A percentile compares a stretch with the other conserved stretches of the same genome.
phyloP scores from a whole-genome alignment of 2,797 vertebrate species.

The Helostoma temminkii region DNA sequence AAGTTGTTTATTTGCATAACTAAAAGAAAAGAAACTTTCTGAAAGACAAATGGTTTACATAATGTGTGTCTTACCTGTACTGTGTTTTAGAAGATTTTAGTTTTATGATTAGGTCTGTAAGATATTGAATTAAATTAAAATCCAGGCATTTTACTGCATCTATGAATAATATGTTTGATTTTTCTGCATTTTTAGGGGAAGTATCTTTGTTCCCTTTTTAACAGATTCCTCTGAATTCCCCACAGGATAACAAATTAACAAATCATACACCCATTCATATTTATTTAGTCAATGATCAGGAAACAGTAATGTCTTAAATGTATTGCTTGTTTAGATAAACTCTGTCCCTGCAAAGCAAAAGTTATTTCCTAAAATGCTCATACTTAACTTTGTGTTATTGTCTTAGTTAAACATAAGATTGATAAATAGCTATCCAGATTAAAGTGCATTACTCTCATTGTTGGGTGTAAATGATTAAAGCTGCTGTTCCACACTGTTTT shows the following conservation, averaged over 20 bases:
- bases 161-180: slow-evolving; percentile 1
- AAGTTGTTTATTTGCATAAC: not conserved
- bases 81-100: not conserved
- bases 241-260: not conserved
- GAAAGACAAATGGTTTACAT: not conserved
- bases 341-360: not conserved
- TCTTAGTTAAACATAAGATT: slow-evolving; percentile 2
- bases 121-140: not conserved
- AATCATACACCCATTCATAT: not conserved
- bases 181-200: not conserved
- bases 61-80: not conserved
- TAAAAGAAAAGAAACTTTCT: slow-evolving; percentile 14
- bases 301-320: slow-evolving; percentile 12
- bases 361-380: not conserved
- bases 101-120: not conserved
- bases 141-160: not conserved
- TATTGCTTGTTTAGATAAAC: not conserved
- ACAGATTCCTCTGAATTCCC: not conserved
- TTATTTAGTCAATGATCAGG: slow-evolving; percentile 18
- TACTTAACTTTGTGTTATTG: not conserved
- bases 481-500: slow-evolving; percentile 33
- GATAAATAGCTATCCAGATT: no score
- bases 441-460: slow-evolving; percentile 4
- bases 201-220: not conserved
- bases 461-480: slow-evolving; percentile 37